phyloP scores from a whole-genome alignment of 2,797 vertebrate species.

The Microctenopoma steveboyesi region DNA sequence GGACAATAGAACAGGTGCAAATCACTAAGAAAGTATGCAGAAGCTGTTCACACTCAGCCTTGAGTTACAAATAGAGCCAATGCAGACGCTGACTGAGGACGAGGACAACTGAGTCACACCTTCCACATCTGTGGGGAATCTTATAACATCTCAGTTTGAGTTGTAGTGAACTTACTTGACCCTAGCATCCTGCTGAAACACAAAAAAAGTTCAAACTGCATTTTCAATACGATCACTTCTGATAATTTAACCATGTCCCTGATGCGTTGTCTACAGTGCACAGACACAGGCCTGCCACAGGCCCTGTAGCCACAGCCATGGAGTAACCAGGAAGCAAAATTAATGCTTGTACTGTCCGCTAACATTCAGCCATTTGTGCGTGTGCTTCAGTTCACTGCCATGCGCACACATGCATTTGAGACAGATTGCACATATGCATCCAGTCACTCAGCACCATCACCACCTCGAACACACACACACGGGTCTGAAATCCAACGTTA shows the following conservation, averaged over 20 bases:
- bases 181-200: neutral
- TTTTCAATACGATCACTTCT: constrained; percentile 4
- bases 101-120: constrained; percentile 64
- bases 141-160: constrained; percentile 33
- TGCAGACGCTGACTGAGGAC: constrained; percentile 51
- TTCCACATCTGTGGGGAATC: constrained; percentile 64
- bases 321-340: constrained; percentile 41
- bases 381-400: constrained; percentile 16
- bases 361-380: constrained; percentile 48
- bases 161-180: constrained; percentile 26
- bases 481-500: constrained; percentile 5
- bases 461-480: constrained; percentile 11
- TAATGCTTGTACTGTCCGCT: constrained; percentile 38
- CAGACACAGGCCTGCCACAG: constrained; percentile 31
- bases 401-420: constrained; percentile 15
- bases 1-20: neutral
- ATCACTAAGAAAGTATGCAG: constrained; percentile 4
- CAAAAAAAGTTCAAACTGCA: neutral
- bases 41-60: neutral
- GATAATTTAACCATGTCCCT: constrained; percentile 7
- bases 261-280: constrained; percentile 22
- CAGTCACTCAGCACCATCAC: constrained; percentile 8
- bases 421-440: constrained; percentile 4
- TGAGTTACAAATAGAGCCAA: constrained; percentile 33
- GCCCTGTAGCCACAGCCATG: constrained; percentile 22